Base-by-base conservation (phyloP, 2,888 invertebrate species). In the Cephus rjabovi region DNA sequence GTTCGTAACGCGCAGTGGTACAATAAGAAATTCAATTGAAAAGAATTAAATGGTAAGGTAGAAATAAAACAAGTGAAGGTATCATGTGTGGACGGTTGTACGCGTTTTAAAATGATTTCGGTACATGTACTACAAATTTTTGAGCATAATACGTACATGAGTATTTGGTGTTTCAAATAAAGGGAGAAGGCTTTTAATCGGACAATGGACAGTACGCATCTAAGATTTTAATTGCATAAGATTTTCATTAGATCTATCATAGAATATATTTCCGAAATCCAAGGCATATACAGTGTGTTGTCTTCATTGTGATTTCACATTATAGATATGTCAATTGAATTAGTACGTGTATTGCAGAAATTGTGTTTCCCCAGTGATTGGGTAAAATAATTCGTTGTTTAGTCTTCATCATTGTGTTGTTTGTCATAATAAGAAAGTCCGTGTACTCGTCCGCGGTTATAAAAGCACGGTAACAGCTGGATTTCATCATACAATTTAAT, bases 401-500 rank as follows among this genome's bases (percentile, higher is more conserved):
- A 56, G 56, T 56, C 15, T 23, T 56, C 23, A 23, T 35, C 34
- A 73, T 69, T 75, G 73, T 79, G 76, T 76, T 76, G 76, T 74
- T 76, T 79, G 76, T 75, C 77, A 73, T 75, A 81, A 79, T 81
- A 79, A 23, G 23, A 23, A 56, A 81, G 81, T 76, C 82, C 84
- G 82, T 82, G 79, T 83, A 86, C 78, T 85, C 85, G 83, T 82
- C 80, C 83, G 81, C 80, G 81, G 77, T 80, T 82, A 81, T 73
- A 83, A 82, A 86, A 85, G 84, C 78, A 74, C 83, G 82, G 84
- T 85, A 79, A 80, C 83, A 85, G 81, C 78, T 76, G 77, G 82
- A 81, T 56, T 86, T 83, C 81, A 77, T 80, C 82, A 81, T 83
- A 84, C 86, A 85, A 85, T 79, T 82, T 85, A 86, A 85, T 85